Base-by-base conservation (phyloP, 2,797 vertebrate species). In the Mus minutoides region DNA sequence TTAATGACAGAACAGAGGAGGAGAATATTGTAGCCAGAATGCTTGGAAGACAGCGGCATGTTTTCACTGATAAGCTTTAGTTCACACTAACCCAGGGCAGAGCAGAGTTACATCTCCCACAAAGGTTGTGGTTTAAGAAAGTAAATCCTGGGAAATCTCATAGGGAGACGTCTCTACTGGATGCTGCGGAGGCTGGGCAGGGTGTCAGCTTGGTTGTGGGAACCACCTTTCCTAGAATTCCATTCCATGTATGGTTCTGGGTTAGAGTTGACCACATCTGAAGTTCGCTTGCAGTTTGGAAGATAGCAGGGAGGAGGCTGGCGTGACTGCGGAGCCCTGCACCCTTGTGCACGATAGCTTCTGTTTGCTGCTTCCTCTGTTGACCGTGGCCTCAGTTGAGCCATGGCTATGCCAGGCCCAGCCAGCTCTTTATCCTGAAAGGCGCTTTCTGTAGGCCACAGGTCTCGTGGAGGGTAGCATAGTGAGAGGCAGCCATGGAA, bases 1-100 rank as follows among this genome's bases (percentile, higher is more conserved):
- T 93, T 91, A 58, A 91, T 64, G 60, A 95, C 69, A 40, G 71
- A 31, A 95, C 31, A 91, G 40, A 67, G 43, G 60, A 95, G 17
- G 56, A 52, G 16, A 67, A 43, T 10, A 19, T 52, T n/a, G 19
- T 58, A 78, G 46, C 54, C 5, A 10, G 49, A 82, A 83, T 21
- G 19, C 79, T 26, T 26, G 17, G 37, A 67, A 76, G 43, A 4
- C 0, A 89, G 84, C 0, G 13, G 46, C 12, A 49, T 22, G 4
- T 84, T 90, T 93, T 80, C 76, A 46, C 69, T 78, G 62, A 3
- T 37, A 60, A 52, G 49, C 56, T 22, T 69, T 69, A 26, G 83
- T n/a, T 86, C 0, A 3, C 2, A 1, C n/a, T 84, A 69, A 2
- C 87, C 34, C 54, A 69, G 83, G 31, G 60, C 60, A 19, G 22